Evolutionary conservation across 1,140 invertebrate species (phyloP).

Genomic region (Bacillus rossius): DNA sequence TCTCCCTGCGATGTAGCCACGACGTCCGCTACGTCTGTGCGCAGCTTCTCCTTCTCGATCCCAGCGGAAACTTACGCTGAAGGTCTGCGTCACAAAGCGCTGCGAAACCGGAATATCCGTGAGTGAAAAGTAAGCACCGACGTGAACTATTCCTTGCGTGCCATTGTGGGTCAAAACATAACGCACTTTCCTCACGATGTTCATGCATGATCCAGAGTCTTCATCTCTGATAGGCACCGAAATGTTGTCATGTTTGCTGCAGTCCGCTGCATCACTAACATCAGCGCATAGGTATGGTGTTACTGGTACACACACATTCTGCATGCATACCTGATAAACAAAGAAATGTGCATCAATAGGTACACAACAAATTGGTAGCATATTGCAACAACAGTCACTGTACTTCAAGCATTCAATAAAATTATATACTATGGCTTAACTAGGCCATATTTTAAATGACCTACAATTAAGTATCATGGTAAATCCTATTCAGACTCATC

Average conservation of each 20-base stretch:
- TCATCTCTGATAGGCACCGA: constrained; percentile 15
- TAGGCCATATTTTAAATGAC: background rate
- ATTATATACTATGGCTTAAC: too few species aligned
- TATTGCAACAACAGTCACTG: too few species aligned
- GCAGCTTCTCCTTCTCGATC: constrained; percentile 34
- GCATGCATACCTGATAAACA: constrained; percentile 44
- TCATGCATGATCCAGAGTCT: constrained; percentile 34
- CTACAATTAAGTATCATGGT: background rate
- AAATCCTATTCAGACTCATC: background rate
- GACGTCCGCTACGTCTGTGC: constrained; percentile 56
- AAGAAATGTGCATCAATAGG: too few species aligned
- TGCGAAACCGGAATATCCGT: constrained; percentile 35
- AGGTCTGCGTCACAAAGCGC: constrained; percentile 43
- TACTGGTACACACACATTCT: constrained; percentile 43
- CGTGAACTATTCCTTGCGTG: constrained; percentile 44
- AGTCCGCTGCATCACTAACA: constrained; percentile 22
- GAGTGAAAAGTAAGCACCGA: constrained; percentile 41
- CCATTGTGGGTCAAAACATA: constrained; percentile 53
- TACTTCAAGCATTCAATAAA: too few species aligned
- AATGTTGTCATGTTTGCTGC: constrained; percentile 25
- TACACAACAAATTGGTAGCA: too few species aligned
- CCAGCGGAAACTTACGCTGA: constrained; percentile 48
- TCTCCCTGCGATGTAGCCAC: constrained; percentile 56
- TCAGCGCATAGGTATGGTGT: constrained; percentile 39
- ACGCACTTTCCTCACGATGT: constrained; percentile 45